Base-by-base conservation (phyloP, 1,140 invertebrate species). In the Cydia splendana region DNA sequence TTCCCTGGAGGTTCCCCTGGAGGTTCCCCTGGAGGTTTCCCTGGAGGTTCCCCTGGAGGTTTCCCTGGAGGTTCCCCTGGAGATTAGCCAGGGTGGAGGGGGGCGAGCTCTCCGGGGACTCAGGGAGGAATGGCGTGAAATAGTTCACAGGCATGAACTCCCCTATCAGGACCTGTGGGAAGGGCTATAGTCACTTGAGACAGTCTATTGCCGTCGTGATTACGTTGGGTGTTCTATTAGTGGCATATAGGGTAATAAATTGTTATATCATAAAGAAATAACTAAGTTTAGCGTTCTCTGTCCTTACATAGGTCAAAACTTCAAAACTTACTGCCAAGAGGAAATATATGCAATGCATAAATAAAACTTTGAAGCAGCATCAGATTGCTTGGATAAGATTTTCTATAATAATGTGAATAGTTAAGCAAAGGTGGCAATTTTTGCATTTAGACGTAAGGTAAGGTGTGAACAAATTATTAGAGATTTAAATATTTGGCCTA, bases 71-170 rank as follows among this genome's bases (percentile, higher is more conserved):
- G 83, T 81, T 77, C 28, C 18, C 18, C 6, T 84, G 81, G 7
- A 81, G 74, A 20, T 78, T 20, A 3, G 78, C 65, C 65, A 88
- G 67, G 67, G 80, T 81, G 12, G 80, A 65, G 1, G 88, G 90
- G n/a, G 88, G 87, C 9, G 87, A 85, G 65, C 77, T 87, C 34
- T 88, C 82, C 20, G 88, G 87, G 0, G 90, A 87, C 4, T 91
- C 90, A 1, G 85, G 84, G n/a, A 89, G 74, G 1, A 86, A 77
- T 2, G 83, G 85, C 74, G 65, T 78, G 74, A 82, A 90, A 79
- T 89, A 91, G 65, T 84, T 89, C 62, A 92, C 79, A 5, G 89
- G 90, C 30, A 91, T 79, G 81, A 85, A 92, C 57, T 92, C 90
- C 24, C 84, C 85, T 34, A 91, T 86, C 62, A 88, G 74, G 42